phyloP scores from a whole-genome alignment of 2,888 invertebrate species.

The Anthrax anthrax region DNA sequence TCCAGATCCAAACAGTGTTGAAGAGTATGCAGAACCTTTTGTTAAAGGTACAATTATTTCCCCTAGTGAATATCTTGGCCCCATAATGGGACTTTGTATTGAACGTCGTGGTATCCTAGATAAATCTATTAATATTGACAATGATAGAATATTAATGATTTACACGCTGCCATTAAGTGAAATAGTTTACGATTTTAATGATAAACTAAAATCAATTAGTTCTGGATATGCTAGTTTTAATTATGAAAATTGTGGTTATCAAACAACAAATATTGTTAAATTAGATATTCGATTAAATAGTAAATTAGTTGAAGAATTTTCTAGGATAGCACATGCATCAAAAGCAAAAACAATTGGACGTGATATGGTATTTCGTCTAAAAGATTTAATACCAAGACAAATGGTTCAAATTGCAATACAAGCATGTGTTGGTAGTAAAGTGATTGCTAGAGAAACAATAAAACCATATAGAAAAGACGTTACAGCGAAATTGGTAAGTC shows the following conservation, averaged over 20 bases:
- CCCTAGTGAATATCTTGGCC: constrained; percentile 58
- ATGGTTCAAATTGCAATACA: constrained; percentile 80
- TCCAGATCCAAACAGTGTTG: constrained; percentile 51
- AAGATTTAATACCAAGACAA: constrained; percentile 78
- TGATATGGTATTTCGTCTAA: constrained; percentile 56
- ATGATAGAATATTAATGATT: constrained; percentile 64
- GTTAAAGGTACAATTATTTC: constrained; percentile 81
- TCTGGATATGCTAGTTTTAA: constrained; percentile 95
- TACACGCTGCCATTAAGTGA: constrained; percentile 82
- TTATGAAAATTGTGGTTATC: constrained; percentile 79
- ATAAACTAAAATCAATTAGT: constrained; percentile 71
- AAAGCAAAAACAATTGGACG: constrained; percentile 51
- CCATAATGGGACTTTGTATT: constrained; percentile 55
- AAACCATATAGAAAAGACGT: constrained; percentile 86
- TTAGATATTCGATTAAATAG: constrained; percentile 64
- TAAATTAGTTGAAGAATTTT: constrained; percentile 64
- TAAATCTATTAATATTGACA: constrained; percentile 65
- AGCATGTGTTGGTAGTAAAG: constrained; percentile 61
- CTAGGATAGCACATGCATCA: constrained; percentile 61
- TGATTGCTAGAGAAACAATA: constrained; percentile 72
- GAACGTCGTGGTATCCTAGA: constrained; percentile 51
- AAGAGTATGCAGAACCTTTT: constrained; percentile 72
- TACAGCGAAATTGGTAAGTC: constrained; percentile 69
- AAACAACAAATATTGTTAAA: constrained; percentile 60
- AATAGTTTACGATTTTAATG: constrained; percentile 90